phyloP scores from a whole-genome alignment of 2,113 vertebrate species.

The Oryzias woworae region DNA sequence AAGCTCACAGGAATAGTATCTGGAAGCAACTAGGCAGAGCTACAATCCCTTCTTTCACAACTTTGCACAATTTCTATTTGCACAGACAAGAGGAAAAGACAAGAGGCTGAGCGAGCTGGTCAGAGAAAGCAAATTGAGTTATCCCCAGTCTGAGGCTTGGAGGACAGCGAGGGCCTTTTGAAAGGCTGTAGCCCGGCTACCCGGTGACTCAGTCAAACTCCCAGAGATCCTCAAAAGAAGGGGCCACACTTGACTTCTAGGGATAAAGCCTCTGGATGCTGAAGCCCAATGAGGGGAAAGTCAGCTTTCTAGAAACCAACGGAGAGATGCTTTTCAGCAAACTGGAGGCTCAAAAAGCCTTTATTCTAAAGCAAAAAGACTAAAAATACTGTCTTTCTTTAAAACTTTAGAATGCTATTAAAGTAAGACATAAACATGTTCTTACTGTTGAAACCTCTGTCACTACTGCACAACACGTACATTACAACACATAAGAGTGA shows the following conservation, averaged over 20 bases:
- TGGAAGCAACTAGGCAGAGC: fast-evolving
- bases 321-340: too few species aligned
- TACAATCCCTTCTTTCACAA: neutral
- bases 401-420: too few species aligned
- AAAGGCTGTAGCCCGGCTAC: slow-evolving; percentile 61
- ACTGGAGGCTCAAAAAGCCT: too few species aligned
- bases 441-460: too few species aligned
- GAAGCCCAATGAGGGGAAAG: slow-evolving; percentile 12
- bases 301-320: slow-evolving; percentile 1
- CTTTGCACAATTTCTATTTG: slow-evolving; percentile 30
- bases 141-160: slow-evolving; percentile 48
- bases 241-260: slow-evolving; percentile 40
- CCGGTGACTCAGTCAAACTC: slow-evolving; percentile 65
- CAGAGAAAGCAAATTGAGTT: slow-evolving; percentile 63
- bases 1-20: neutral
- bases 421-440: too few species aligned
- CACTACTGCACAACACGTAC: too few species aligned
- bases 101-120: slow-evolving; percentile 13
- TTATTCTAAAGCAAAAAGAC: too few species aligned
- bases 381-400: too few species aligned
- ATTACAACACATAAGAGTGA: too few species aligned
- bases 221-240: slow-evolving; percentile 41
- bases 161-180: slow-evolving; percentile 60
- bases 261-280: slow-evolving; percentile 31
- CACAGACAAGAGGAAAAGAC: slow-evolving; percentile 15